These are phyloP conservation scores for Arvicola amphibius DNA, from an alignment of 2,797 vertebrate species.

Conservation along the genomic window DNA sequence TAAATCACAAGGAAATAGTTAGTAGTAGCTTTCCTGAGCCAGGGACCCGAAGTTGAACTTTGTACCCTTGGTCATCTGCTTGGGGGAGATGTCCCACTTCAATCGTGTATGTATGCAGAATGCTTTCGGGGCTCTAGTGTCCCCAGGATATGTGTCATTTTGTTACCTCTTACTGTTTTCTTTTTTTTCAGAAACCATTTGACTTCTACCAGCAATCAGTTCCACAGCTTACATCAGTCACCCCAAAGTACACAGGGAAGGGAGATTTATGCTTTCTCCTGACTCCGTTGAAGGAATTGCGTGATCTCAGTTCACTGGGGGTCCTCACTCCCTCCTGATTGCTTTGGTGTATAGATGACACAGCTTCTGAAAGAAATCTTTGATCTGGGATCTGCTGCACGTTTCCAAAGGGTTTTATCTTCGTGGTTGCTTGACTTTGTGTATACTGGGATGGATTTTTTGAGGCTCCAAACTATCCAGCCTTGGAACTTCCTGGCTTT, in stretches of 20 bases:
- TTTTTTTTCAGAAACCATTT: neutral
- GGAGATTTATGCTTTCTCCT: neutral
- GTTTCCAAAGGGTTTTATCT: neutral
- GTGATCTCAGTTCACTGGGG: neutral
- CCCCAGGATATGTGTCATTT: neutral
- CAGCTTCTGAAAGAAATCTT: constrained; percentile 5
- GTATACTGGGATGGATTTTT: constrained; percentile 5
- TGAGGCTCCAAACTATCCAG: neutral
- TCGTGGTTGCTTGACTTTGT: neutral
- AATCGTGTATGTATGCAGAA: neutral
- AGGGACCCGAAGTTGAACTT: constrained; percentile 16
- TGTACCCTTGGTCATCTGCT: neutral
- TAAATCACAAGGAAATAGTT: neutral
- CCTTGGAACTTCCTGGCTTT: constrained; percentile 11
- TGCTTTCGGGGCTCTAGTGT: neutral
- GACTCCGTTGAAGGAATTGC: neutral
- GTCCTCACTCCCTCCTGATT: neutral
- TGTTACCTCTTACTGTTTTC: neutral
- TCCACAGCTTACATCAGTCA: neutral
- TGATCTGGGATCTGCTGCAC: neutral
- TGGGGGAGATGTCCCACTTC: neutral
- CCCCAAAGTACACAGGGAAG: neutral
- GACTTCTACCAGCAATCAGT: neutral
- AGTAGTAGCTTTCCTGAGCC: neutral
- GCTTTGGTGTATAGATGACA: neutral